Evolutionary conservation across 2,888 invertebrate genomes (phyloP).

Genomic region (Caenorhabditis sulstoni): DNA sequence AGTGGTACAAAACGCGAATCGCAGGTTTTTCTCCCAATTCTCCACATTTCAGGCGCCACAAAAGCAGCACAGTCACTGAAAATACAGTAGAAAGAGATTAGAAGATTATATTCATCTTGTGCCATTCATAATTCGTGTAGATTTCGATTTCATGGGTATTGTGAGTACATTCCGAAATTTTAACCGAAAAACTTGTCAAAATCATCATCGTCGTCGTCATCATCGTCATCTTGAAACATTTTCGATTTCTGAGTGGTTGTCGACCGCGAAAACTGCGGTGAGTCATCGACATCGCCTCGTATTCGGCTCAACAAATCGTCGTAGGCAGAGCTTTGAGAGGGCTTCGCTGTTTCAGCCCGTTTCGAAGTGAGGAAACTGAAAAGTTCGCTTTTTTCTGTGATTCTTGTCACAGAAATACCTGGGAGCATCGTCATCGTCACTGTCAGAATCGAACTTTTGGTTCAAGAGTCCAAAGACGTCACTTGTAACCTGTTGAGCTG

Average conservation of each 20-base stretch:
- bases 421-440: too few species aligned
- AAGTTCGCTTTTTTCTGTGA: too few species aligned
- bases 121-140: too few species aligned
- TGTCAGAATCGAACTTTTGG: too few species aligned
- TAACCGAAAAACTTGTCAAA: background rate
- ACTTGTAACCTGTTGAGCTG: background rate
- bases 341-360: background rate
- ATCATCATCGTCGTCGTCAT: conserved; percentile 1
- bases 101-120: too few species aligned
- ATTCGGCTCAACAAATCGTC: background rate
- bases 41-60: background rate
- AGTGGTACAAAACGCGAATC: background rate
- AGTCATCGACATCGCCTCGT: background rate
- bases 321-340: background rate
- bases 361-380: background rate
- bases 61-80: conserved; percentile 2
- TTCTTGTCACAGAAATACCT: too few species aligned
- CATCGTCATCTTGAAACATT: conserved; percentile 7
- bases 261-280: background rate
- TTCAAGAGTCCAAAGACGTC: too few species aligned
- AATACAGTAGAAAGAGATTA: too few species aligned
- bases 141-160: too few species aligned
- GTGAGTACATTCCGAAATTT: background rate
- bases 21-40: background rate
- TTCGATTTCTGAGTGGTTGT: background rate